Base-by-base conservation (phyloP, 2,113 vertebrate species). In the Microcebus ravelobensis region DNA sequence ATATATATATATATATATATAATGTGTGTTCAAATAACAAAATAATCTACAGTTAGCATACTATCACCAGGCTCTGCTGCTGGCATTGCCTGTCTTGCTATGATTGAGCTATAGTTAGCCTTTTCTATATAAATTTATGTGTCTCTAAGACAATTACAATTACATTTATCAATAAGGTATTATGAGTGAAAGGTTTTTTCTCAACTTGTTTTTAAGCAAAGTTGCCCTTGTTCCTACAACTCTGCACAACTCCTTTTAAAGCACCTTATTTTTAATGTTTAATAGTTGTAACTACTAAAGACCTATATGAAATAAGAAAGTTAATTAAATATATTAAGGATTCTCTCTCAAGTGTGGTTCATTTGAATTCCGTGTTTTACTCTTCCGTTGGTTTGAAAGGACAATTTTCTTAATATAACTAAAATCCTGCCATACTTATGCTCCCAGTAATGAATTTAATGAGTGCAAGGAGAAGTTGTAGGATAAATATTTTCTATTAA, bases 401-500 rank as follows among this genome's bases (percentile, higher is more conserved):
- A 82, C 48, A 59, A 18, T 27, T 34, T 90, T 39, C 7, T 86
- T 87, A 88, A 97, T 87, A 71, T 95, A 86, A 98, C 90, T 92
- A 94, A 88, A 77, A 36, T 89, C 34, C 79, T 81, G 14, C 42
- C n/a, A 74, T 52, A 76, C 0, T 79, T 57, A 45, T 42, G 27
- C 27, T 80, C 11, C 34, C 76, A 82, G 61, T 77, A 91, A 94
- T 85, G 48, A 97, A 93, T 86, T 96, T 96, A 96, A 95, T 92
- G 71, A 95, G 12, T 57, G 6, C 42, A 45, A 86, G 63, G 48
- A 57, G 63, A 95, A 59, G 36, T 65, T 80, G 2, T 31, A 81
- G 31, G 68, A 31, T 80, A 92, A 87, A 65, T 57, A 68, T 50
- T 95, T 95, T 76, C n/a, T 87, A 39, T 55, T 70, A 59, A 84